Conservation (phyloP, 2,888 invertebrate genomes). For the Drosophila putrida region DNA sequence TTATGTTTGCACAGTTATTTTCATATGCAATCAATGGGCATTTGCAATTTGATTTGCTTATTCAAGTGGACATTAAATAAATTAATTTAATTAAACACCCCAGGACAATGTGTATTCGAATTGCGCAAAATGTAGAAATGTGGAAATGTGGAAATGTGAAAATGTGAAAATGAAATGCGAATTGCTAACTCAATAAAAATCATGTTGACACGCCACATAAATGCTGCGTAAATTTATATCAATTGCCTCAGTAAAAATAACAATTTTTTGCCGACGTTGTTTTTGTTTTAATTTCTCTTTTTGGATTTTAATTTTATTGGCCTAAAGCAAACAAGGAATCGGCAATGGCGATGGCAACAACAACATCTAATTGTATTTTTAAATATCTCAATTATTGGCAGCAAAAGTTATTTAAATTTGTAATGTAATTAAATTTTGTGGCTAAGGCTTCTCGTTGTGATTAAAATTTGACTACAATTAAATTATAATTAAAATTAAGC, state of each 20-base stretch:
- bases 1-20: conserved; percentile 24
- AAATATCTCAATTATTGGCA: conserved; percentile 45
- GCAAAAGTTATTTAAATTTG: conserved; percentile 32
- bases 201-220: conserved; percentile 35
- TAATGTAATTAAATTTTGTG: conserved; percentile 55
- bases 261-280: background rate
- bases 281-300: conserved; percentile 2
- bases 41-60: conserved; percentile 28
- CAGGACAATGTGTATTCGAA: conserved; percentile 27
- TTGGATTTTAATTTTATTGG: conserved; percentile 20
- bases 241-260: conserved; percentile 23
- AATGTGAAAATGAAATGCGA: conserved; percentile 4
- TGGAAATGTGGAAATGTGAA: conserved; percentile 11
- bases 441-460: conserved; percentile 42
- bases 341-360: background rate
- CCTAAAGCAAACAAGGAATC: conserved; percentile 10
- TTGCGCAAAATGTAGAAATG: conserved; percentile 10
- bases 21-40: conserved; percentile 16
- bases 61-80: conserved; percentile 33
- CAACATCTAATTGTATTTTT: conserved; percentile 23
- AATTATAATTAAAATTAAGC: conserved; percentile 50
- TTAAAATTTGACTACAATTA: conserved; percentile 50
- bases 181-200: conserved; percentile 30
- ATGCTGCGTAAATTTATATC: conserved; percentile 20
- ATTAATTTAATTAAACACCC: conserved; percentile 56